phyloP scores from a whole-genome alignment of 1,140 invertebrate species.

The Hestina assimilis region DNA sequence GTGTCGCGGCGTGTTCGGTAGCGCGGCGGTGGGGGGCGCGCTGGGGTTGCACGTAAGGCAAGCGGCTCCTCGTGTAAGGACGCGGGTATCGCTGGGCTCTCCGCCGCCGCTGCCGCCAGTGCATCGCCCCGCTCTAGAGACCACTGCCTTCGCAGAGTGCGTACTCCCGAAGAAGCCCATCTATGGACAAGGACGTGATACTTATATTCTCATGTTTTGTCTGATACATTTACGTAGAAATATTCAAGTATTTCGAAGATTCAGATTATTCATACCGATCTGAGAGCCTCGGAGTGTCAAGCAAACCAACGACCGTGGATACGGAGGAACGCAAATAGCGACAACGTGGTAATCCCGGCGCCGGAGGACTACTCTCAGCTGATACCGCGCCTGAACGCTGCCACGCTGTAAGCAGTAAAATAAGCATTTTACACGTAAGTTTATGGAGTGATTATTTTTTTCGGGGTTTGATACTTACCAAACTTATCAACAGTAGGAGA shows the following conservation, averaged over 20 bases:
- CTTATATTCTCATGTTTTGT: background rate
- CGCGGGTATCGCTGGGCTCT: conserved; percentile 26
- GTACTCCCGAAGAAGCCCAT: conserved; percentile 32
- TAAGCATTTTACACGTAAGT: background rate
- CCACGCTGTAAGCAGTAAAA: conserved; percentile 30
- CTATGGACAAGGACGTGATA: conserved; percentile 12
- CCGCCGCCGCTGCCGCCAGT: conserved; percentile 43
- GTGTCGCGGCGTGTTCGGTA: conserved; percentile 38
- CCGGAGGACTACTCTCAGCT: conserved; percentile 51
- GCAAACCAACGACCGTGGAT: conserved; percentile 29
- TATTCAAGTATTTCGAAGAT: background rate
- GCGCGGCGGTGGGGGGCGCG: conserved; percentile 34
- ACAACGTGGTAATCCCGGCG: conserved; percentile 26
- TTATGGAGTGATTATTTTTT: background rate
- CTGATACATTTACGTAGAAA: too few relatives aligned
- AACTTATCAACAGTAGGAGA: conserved; percentile 32
- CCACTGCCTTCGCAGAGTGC: conserved; percentile 54
- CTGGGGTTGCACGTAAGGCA: conserved; percentile 22
- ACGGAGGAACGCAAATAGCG: conserved; percentile 35
- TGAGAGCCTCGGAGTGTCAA: conserved; percentile 26
- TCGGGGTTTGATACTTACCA: conserved; percentile 7
- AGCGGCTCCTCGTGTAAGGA: conserved; percentile 17
- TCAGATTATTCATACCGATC: conserved; percentile 20
- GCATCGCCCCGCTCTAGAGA: conserved; percentile 56
- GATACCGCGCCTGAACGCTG: conserved; percentile 49